Evolutionary conservation across 2,113 vertebrate species (phyloP).

Genomic region (Gasterosteus nipponicus): DNA sequence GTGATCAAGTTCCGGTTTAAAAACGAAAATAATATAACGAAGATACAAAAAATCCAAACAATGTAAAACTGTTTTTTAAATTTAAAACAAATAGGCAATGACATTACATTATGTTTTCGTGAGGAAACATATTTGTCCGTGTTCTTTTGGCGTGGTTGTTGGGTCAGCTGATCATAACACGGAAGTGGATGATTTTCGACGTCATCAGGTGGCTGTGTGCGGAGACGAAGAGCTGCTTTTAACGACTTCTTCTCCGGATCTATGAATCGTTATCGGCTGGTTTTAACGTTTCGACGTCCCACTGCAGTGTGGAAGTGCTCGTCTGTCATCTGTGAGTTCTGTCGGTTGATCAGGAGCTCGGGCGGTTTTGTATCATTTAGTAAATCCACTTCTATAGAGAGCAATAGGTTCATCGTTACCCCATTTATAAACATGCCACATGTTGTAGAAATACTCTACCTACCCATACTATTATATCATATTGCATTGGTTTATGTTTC

Average conservation of each 20-base stretch:
- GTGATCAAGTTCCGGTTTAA: not conserved
- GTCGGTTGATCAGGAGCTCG: not conserved
- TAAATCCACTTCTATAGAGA: not conserved
- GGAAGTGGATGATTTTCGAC: not conserved
- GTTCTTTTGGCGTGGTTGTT: not conserved
- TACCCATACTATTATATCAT: no score
- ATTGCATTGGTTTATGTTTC: no score
- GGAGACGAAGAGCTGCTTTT: not conserved
- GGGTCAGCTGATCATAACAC: slow-evolving; percentile 5
- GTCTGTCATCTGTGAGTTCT: not conserved
- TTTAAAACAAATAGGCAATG: no score
- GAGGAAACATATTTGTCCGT: not conserved
- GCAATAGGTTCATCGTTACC: not conserved
- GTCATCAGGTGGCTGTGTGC: no score
- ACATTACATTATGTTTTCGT: no score
- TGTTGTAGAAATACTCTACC: not conserved
- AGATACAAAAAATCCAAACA: no score
- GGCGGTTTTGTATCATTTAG: no score
- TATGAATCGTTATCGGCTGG: not conserved
- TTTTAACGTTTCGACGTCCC: not conserved
- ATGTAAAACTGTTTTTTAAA: no score
- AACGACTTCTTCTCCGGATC: not conserved
- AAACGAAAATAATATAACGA: not conserved
- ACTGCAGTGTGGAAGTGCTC: no score
- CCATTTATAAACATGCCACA: not conserved